Evolutionary conservation across 2,888 invertebrate genomes (phyloP).

Genomic region (Drosophila fulvimacula): DNA sequence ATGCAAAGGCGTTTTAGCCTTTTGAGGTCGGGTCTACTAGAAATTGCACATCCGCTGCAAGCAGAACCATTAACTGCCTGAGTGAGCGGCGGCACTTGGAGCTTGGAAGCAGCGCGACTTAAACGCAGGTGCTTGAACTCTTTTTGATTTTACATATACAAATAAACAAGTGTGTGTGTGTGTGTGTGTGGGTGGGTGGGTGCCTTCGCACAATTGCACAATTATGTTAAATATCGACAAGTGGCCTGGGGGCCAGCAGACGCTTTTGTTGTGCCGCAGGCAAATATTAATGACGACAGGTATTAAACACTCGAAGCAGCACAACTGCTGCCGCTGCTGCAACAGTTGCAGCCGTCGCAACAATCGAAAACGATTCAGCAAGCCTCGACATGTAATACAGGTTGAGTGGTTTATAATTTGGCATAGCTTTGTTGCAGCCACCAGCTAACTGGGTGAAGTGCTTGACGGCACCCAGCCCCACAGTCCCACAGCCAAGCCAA

Average conservation of each 20-base stretch:
- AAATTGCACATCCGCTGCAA: conserved; percentile 58
- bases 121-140: conserved; percentile 74
- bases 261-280: conserved; percentile 62
- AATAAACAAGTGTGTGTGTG: conserved; percentile 1
- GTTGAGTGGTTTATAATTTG: conserved; percentile 54
- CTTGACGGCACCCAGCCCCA: neutral
- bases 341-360: conserved; percentile 22
- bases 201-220: conserved; percentile 67
- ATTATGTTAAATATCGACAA: conserved; percentile 83
- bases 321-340: conserved; percentile 15
- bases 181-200: conserved; percentile 26
- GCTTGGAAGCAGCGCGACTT: conserved; percentile 43
- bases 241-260: conserved; percentile 55
- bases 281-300: conserved; percentile 63
- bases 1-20: neutral
- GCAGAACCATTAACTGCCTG: conserved; percentile 55
- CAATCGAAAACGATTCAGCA: conserved; percentile 51
- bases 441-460: conserved; percentile 56
- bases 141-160: conserved; percentile 64
- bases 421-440: conserved; percentile 33
- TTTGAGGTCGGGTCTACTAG: conserved; percentile 15
- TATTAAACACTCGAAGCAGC: conserved; percentile 72
- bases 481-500: no score
- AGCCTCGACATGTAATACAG: conserved; percentile 48
- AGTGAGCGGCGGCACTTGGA: conserved; percentile 46